Evolutionary conservation across 2,888 invertebrate genomes (phyloP).

Genomic region (Loripinus fragilis): DNA sequence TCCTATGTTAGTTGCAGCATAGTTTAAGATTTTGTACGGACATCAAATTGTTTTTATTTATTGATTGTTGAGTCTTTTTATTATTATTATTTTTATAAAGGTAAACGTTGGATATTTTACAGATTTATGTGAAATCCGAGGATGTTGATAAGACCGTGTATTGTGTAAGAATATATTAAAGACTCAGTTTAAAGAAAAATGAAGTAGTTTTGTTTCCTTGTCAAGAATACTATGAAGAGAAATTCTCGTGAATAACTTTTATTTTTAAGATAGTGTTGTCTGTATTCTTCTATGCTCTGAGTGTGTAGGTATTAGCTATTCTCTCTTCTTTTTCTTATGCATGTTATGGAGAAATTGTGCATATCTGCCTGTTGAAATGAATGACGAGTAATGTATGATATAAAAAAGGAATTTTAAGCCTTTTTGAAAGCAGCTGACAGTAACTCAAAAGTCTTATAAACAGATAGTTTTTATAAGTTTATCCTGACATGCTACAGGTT

Average conservation of each 20-base stretch:
- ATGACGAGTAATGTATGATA: no score
- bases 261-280: neutral
- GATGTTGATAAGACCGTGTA: neutral
- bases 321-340: neutral
- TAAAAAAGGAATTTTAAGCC: no score
- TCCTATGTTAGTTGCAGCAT: neutral
- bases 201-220: neutral
- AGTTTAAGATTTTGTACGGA: conserved; percentile 7
- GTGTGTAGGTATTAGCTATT: neutral
- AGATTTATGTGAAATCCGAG: neutral
- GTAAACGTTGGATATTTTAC: neutral
- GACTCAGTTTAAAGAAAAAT: neutral
- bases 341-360: no score
- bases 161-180: conserved; percentile 6
- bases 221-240: neutral
- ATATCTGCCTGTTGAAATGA: no score
- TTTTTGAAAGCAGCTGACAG: no score
- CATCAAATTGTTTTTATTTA: conserved; percentile 20
- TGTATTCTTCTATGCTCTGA: conserved; percentile 7
- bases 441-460: no score
- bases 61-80: conserved; percentile 19
- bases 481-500: no score
- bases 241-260: conserved; percentile 1
- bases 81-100: conserved; percentile 18
- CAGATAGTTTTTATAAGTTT: no score